A percentile compares a stretch with the other conserved stretches of the same genome.
Conservation (phyloP, 2,113 vertebrate genomes). For the Austrofundulus limnaeus region DNA sequence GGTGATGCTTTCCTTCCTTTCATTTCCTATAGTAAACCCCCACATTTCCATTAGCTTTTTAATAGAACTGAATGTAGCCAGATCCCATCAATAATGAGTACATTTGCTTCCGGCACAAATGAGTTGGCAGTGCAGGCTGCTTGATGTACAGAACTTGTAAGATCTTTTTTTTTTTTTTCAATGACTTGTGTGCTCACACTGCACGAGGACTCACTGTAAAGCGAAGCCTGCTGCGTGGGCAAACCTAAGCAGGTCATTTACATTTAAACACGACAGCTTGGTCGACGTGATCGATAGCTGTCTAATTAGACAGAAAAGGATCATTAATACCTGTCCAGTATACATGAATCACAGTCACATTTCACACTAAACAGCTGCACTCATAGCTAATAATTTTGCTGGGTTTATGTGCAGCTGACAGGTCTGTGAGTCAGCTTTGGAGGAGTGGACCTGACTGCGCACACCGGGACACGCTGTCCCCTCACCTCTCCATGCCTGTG, state of each 20-base stretch:
- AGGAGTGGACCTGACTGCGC: constrained; percentile 16
- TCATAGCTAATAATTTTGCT: constrained; percentile 11
- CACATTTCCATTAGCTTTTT: background rate
- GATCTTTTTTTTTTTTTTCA: constrained; percentile 32
- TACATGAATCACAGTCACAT: constrained; percentile 23
- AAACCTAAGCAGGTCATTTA: constrained; percentile 59
- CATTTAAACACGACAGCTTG: constrained; percentile 42
- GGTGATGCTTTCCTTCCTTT: too few species aligned
- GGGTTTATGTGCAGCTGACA: background rate
- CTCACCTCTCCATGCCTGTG: constrained; percentile 88
- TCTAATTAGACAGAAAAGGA: constrained; percentile 43
- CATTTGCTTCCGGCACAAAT: constrained; percentile 23
- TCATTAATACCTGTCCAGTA: constrained; percentile 39
- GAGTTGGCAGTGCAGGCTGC: background rate
- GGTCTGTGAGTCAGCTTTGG: constrained; percentile 13
- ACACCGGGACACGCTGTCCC: constrained; percentile 31
- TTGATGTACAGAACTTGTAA: constrained; percentile 23
- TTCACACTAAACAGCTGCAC: constrained; percentile 10
- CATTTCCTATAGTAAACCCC: background rate
- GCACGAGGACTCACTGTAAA: constrained; percentile 36
- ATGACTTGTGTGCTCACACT: constrained; percentile 41
- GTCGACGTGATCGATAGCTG: constrained; percentile 51
- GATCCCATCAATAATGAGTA: constrained; percentile 3
- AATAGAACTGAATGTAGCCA: background rate
- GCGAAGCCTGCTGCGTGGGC: constrained; percentile 53